A percentile compares a stretch with the other conserved stretches of the same genome.
phyloP scores from a whole-genome alignment of 2,113 vertebrate genomes.

The Coryphaenoides rupestris region DNA sequence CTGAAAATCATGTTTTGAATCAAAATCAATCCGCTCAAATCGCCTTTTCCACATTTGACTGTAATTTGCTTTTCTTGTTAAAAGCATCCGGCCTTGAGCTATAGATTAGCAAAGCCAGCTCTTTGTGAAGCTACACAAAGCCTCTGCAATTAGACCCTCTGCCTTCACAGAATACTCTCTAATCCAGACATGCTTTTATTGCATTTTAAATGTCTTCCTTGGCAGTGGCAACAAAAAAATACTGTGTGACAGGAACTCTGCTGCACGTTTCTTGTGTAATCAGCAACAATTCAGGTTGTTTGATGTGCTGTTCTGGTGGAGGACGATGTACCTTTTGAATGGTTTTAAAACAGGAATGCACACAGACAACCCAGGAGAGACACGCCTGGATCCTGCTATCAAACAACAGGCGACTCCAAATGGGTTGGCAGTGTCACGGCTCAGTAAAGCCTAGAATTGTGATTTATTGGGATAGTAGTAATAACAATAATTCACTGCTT shows the following conservation, averaged over 20 bases:
- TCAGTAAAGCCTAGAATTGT: slow-evolving; percentile 38
- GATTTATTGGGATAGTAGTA: slow-evolving; percentile 11
- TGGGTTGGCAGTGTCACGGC: slow-evolving; percentile 39
- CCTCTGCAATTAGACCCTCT: slow-evolving; percentile 68
- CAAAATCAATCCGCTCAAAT: slow-evolving; percentile 1
- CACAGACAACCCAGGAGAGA: slow-evolving; percentile 18
- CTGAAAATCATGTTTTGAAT: no score
- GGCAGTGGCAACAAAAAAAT: slow-evolving; percentile 55
- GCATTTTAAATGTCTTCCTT: slow-evolving; percentile 63
- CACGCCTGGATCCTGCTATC: slow-evolving; percentile 48
- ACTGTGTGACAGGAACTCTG: slow-evolving; percentile 41
- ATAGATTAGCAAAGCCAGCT: slow-evolving; percentile 67
- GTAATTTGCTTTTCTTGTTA: slow-evolving; percentile 50
- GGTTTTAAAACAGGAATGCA: slow-evolving; percentile 24
- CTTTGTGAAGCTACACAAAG: slow-evolving; percentile 69
- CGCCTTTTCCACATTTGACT: slow-evolving; percentile 24
- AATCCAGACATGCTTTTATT: slow-evolving; percentile 77
- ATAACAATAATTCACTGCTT: no score
- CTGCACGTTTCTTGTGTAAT: slow-evolving; percentile 47
- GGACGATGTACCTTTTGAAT: slow-evolving; percentile 46
- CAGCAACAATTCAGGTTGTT: slow-evolving; percentile 38
- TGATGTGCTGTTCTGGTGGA: slow-evolving; percentile 30
- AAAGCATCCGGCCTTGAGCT: slow-evolving; percentile 70
- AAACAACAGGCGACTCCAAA: slow-evolving; percentile 45
- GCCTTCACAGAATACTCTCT: slow-evolving; percentile 68